Evolutionary conservation across 2,113 vertebrate genomes (phyloP).

Genomic region (Eidolon helvum): DNA sequence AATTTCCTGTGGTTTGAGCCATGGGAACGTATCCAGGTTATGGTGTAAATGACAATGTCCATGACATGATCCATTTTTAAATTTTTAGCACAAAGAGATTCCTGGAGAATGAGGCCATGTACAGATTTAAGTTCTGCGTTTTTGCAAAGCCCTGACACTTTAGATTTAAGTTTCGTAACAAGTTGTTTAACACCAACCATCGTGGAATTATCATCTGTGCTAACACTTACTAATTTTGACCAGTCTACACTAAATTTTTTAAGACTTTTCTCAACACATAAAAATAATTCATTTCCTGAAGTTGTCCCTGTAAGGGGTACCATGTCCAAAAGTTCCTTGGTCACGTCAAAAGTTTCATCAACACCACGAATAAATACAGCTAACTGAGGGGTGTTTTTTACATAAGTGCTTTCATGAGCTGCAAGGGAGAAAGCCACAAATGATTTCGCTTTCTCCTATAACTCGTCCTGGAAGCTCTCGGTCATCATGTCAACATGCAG

Average conservation of each 20-base stretch:
- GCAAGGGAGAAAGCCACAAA: not conserved
- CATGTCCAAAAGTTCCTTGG: not conserved
- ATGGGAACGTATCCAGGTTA: not conserved
- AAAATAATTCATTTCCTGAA: not conserved
- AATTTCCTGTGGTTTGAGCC: not conserved
- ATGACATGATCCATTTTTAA: not conserved
- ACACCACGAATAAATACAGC: not conserved
- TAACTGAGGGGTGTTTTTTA: not conserved
- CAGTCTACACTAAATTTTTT: not conserved
- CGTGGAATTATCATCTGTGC: not conserved
- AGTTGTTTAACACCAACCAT: not conserved
- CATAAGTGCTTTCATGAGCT: not conserved
- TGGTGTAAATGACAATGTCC: not conserved
- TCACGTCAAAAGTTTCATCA: not conserved
- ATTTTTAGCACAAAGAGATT: not conserved
- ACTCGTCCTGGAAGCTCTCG: not conserved
- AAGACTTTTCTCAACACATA: not conserved
- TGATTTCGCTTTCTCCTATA: not conserved
- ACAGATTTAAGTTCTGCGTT: not conserved
- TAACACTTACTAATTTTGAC: constrained; percentile 3
- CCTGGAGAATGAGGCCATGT: not conserved
- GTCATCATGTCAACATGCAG: not conserved
- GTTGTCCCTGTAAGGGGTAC: not conserved
- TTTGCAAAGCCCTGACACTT: not conserved
- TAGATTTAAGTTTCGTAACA: not conserved